Evolutionary conservation across 2,113 vertebrate species (phyloP), one percentile per base, ranked within the genome.

Genomic region (Acrocephalus arundinaceus): DNA sequence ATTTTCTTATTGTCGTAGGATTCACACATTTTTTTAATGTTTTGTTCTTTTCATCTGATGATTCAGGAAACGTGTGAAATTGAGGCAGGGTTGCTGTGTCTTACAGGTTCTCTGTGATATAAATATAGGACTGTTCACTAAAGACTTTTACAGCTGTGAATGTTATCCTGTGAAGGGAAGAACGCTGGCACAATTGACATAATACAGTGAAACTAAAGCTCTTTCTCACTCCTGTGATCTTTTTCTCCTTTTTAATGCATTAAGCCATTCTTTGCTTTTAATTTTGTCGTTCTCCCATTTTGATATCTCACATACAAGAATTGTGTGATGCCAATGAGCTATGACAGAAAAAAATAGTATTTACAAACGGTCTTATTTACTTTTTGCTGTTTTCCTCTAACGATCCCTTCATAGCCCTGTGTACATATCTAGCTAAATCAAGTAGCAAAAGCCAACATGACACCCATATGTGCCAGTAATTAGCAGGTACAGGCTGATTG

Each of bases 401-500:
- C 2, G 10, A 11, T 63, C 28, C 35, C 21, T 54, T 57, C 30
- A 9, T 15, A 33, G 2, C 0, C 0, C 23, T 48, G 3, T 21
- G 9, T 51, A n/a, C 66, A 37, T 33, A 61, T 49, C 15, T 46
- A 62, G 58, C 39, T 87, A 87, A 91, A 73, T 89, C 67, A 75
- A 66, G 46, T 51, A 74, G 39, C 35, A 71, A 70, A 91, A 96
- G 75, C 48, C 79, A 80, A 41, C 9, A 27, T 49, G 90, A 86
- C 55, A 80, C 48, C 55, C 33, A 1, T 35, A 45, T 33, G 61
- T 71, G 49, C 2, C 2, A 89, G 59, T 46, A 92, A 95, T 95
- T 96, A 95, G 89, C 72, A 93, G 74, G 52, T 88, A 52, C 25
- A 43, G 37, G n/a, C 48, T 57, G 78, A 92, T 91, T 95, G 73